Base-by-base conservation (phyloP, 2,888 invertebrate species). In the Lacanobia wlatinum region DNA sequence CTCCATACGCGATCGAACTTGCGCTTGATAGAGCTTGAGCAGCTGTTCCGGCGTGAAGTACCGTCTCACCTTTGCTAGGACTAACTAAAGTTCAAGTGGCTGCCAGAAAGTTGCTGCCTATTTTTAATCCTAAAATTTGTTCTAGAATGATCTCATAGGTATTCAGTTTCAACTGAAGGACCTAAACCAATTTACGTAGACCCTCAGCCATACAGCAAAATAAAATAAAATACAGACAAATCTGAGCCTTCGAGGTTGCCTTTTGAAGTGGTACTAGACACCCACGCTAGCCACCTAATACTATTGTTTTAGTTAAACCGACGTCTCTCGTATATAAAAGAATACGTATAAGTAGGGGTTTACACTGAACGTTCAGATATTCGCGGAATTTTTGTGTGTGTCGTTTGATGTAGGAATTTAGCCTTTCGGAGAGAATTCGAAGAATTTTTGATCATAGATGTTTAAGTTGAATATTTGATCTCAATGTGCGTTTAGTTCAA, bases 211-310 rank as follows among this genome's bases (percentile, higher is more conserved):
- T 73, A 83, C 65, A 65, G 56, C 65, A 78, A 53, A 65, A 76
- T 73, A 72, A 83, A 66, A 65, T 55, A 68, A 78, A 52, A 60
- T 66, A 71, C 55, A 63, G 64, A 50, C 56, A 60, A 66, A 34
- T 64, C 48, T 34, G 8, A 66, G 12, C 28, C 9, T 50, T 66
- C 48, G 43, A 80, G 86, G 60, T 87, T 88, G 1, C 18, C 75
- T n/a, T 53, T 61, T 78, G 74, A 50, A 73, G 60, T 88, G 87
- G 90, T 55, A 56, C 52, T 70, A 66, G 67, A 84, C 88, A 80
- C 88, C 88, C 83, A 88, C 87, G 46, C 73, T 63, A 2, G 87
- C 86, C 88, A 80, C 64, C 52, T 55, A 76, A 80, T 76, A 71
- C 67, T 58, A 64, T 79, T 65, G 74, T 80, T 76, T 78, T 46